Evolutionary conservation across 2,888 invertebrate genomes (phyloP), one percentile per base, ranked within the genome.

Genomic region (Drosophila quinaria): DNA sequence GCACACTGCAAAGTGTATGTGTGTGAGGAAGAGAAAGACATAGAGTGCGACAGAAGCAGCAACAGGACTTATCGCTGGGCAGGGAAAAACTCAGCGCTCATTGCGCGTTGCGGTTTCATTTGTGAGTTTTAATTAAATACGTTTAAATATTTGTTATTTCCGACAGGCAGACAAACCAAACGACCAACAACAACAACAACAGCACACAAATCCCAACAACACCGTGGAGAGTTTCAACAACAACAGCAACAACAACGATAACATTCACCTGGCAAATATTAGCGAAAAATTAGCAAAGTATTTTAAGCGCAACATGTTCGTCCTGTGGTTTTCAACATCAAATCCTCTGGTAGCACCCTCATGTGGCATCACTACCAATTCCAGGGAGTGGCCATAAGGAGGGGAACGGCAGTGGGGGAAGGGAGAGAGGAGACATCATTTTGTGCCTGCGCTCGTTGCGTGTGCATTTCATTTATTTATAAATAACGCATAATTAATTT

Each of bases 71-170:
- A 33, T n/a, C n/a, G 55, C 39, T 52, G 56, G 60, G 31, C 42
- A 37, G 67, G 33, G 19, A 44, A 54, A 42, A 49, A 52, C 60
- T 67, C 54, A 54, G 50, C 51, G 70, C 67, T 70, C 74, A 70
- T 70, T 81, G 78, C 74, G 86, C 72, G 80, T 74, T 89, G 89
- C 64, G 90, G 89, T 89, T 89, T 89, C 76, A 83, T 90, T 90
- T 90, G 81, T 83, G 87, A 79, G 85, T 82, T 89, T 87, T 89
- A 90, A 89, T 89, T 89, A 89, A 89, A 89, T 85, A 87, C 89
- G 77, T 90, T 86, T 90, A 90, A 90, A 90, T 88, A 83, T 87
- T 87, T 87, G 87, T 76, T 87, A 83, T 88, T 79, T 88, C 81
- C 81, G 87, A 83, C 81, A 78, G 71, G 73, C 88, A 70, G 75